Percentiles rank a stretch among this genome's conserved stretches.
These are phyloP conservation scores for Drosophila prolongata DNA, from an alignment of 2,888 invertebrate species.

Conservation along the genomic window DNA sequence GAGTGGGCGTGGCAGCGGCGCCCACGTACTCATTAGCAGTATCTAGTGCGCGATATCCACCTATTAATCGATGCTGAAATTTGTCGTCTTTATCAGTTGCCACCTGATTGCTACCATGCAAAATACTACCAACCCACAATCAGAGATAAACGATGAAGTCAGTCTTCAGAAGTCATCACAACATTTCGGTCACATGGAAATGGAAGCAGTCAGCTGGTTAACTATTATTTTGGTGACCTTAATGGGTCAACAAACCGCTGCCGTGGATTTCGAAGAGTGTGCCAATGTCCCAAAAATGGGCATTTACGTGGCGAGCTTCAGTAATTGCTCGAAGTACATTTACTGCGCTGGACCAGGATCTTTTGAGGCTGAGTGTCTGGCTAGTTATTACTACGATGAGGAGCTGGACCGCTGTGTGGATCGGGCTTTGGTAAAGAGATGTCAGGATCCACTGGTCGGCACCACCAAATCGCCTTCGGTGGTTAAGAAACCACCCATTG, in stretches of 20 bases:
- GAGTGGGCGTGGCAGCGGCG: conserved; percentile 2
- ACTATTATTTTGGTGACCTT: conserved; percentile 11
- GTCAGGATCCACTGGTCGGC: not conserved
- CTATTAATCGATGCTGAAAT: conserved; percentile 33
- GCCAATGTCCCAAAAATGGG: conserved; percentile 35
- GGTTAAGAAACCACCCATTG: not conserved
- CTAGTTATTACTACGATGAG: conserved; percentile 62
- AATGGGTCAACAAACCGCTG: conserved; percentile 1
- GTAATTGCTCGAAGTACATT: conserved; percentile 72
- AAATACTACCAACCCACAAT: conserved; percentile 5
- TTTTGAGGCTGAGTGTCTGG: conserved; percentile 70
- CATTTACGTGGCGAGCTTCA: conserved; percentile 60
- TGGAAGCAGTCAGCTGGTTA: conserved; percentile 7
- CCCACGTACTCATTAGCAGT: conserved; percentile 25
- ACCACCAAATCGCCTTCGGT: not conserved
- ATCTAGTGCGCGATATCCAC: conserved; percentile 22
- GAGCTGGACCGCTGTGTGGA: conserved; percentile 61
- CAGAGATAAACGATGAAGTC: not conserved
- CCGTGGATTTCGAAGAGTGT: conserved; percentile 49
- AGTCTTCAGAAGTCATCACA: conserved; percentile 17
- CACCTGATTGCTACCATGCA: conserved; percentile 24
- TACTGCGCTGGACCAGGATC: conserved; percentile 72
- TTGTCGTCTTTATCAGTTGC: conserved; percentile 29
- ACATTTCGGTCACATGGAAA: conserved; percentile 14
- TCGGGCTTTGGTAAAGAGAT: conserved; percentile 40